Evolutionary conservation across 2,797 vertebrate genomes (phyloP), one percentile per base, ranked within the genome.

Genomic region (Chiroxiphia lanceolata): DNA sequence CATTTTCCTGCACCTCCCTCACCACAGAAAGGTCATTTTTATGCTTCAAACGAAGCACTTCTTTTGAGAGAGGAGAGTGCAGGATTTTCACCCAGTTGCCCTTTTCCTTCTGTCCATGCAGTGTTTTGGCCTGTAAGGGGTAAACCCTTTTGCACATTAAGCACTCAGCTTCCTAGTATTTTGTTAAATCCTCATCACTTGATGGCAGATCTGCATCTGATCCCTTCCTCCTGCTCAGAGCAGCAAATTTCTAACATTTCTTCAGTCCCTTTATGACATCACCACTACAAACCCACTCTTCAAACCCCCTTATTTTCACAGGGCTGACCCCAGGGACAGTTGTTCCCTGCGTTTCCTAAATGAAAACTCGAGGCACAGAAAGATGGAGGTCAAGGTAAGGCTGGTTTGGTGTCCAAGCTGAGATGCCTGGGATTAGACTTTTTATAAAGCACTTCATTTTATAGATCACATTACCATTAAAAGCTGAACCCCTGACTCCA

Each of bases 381-480:
- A 87, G 67, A 38, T 33, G 14, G 69, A 78, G 60, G 77, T 69
- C 78, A 89, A 47, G 60, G 61, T 60, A 60, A 90, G 44, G 27
- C 7, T 65, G 59, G 67, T 92, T 40, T 64, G 78, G 78, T 83
- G 87, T 42, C 87, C 53, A 87, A 61, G 14, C 25, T 50, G 78
- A 90, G 33, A 68, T 72, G 74, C 10, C 63, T 89, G 60, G 87
- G 75, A 89, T 83, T 51, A 72, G 44, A 64, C 13, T 47, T 94
- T 82, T 72, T 53, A 90, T 63, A 68, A 89, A 95, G 61, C 68
- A 93, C 90, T 95, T 91, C 38, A 86, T 90, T 88, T 90, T 79
- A 56, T 4, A 65, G 90, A 78, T 88, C 77, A 88, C 2, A 0
- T 91, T 91, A 90, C 90, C 72, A 88, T 65, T 69, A 88, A 90